These are phyloP conservation scores for Oreortyx pictus DNA, from an alignment of 2,797 vertebrate species.

Conservation along the genomic window DNA sequence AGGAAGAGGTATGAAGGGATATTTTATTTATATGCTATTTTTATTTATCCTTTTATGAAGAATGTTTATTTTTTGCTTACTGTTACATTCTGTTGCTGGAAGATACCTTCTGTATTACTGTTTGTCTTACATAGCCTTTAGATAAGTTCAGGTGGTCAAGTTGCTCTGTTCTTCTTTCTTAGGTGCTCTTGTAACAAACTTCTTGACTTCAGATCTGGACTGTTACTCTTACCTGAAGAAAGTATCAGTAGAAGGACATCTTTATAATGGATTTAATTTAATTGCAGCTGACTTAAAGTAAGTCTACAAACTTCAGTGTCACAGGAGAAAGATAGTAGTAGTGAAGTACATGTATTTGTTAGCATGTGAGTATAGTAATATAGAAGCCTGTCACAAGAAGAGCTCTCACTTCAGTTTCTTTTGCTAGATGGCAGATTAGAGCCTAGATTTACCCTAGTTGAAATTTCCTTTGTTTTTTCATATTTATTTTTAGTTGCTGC, in stretches of 20 bases:
- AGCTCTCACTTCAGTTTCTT: not conserved
- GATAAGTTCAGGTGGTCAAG: not conserved
- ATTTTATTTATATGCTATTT: not conserved
- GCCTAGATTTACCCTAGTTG: not conserved
- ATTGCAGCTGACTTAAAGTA: slow-evolving; percentile 95
- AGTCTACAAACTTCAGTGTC: slow-evolving; percentile 59
- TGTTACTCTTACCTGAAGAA: slow-evolving; percentile 95
- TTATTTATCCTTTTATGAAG: too few relatives aligned
- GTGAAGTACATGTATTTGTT: not conserved
- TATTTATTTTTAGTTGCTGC: not conserved
- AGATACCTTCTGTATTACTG: not conserved
- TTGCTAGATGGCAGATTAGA: not conserved
- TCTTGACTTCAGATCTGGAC: slow-evolving; percentile 89
- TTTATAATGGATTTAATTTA: slow-evolving; percentile 98
- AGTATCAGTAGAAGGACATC: slow-evolving; percentile 89
- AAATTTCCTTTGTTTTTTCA: not conserved
- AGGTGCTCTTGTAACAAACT: slow-evolving; percentile 94
- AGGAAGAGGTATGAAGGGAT: slow-evolving; percentile 87
- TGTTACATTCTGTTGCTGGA: not conserved
- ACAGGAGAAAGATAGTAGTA: not conserved
- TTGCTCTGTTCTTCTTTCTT: slow-evolving; percentile 8
- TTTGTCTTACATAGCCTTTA: not conserved
- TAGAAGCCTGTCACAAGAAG: not conserved
- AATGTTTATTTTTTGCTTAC: not conserved
- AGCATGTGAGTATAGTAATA: not conserved